These are phyloP conservation scores for Nymphalis c-album DNA, from an alignment of 2,888 invertebrate genomes.

Conservation along the genomic window DNA sequence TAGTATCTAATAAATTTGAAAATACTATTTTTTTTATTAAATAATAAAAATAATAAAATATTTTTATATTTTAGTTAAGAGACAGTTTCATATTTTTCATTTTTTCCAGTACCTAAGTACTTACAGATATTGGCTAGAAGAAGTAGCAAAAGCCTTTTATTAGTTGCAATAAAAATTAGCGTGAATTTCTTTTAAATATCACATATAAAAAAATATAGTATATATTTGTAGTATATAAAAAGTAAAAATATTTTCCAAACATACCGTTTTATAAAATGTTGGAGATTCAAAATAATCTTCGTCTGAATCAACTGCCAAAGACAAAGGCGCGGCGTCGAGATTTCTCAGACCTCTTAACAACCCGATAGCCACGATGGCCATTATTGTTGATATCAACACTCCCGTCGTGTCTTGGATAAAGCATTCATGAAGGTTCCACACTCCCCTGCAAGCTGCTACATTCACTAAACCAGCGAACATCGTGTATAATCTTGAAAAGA, in stretches of 20 bases:
- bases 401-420: constrained; percentile 73
- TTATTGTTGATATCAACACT: constrained; percentile 77
- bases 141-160: too few species aligned
- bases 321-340: constrained; percentile 87
- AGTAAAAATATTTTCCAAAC: constrained; percentile 11
- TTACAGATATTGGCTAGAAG: too few species aligned
- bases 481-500: constrained; percentile 85
- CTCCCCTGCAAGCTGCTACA: constrained; percentile 90
- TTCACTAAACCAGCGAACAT: constrained; percentile 85
- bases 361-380: constrained; percentile 83
- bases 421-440: constrained; percentile 84
- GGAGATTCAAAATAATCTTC: constrained; percentile 87
- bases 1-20: too few species aligned
- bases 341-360: constrained; percentile 85
- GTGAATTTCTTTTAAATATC: too few species aligned
- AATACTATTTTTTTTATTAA: too few species aligned
- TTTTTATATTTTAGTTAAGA: too few species aligned
- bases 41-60: too few species aligned
- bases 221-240: background rate
- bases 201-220: background rate
- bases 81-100: too few species aligned
- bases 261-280: constrained; percentile 88
- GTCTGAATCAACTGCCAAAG: constrained; percentile 84
- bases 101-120: too few species aligned
- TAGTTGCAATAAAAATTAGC: too few species aligned